Percentiles rank a stretch among this genome's conserved stretches.
Conservation (phyloP, 1,140 invertebrate genomes). For the Stenopsyche tienmushanensis region DNA sequence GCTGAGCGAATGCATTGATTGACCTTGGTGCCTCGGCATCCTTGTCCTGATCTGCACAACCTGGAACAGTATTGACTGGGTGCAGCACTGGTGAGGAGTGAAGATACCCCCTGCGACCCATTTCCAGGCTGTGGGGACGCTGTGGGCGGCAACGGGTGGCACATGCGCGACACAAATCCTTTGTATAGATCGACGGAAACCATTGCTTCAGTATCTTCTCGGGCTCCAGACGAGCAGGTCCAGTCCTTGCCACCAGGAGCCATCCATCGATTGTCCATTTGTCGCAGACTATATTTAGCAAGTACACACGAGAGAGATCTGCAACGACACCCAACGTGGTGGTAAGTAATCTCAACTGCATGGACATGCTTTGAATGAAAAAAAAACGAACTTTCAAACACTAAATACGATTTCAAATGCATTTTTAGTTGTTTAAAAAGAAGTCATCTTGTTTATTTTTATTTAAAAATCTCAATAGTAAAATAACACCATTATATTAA, state of each 20-base stretch:
- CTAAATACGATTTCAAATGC: too few species aligned
- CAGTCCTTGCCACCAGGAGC: not conserved
- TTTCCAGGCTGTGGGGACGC: not conserved
- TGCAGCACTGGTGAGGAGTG: constrained; percentile 2
- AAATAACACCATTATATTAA: too few species aligned
- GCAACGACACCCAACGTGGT: too few species aligned
- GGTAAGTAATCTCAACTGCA: too few species aligned
- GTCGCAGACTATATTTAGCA: not conserved
- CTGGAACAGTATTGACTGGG: not conserved
- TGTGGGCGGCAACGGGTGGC: not conserved
- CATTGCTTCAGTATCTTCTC: not conserved
- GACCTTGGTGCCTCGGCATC: not conserved
- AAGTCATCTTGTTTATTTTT: too few species aligned
- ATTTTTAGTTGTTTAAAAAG: too few species aligned
- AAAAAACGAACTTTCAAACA: too few species aligned
- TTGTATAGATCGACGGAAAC: constrained; percentile 2
- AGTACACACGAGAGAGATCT: not conserved
- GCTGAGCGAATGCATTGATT: not conserved
- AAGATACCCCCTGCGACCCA: not conserved
- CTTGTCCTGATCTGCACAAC: not conserved
- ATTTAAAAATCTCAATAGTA: too few species aligned
- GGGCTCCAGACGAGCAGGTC: not conserved
- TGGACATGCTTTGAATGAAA: too few species aligned
- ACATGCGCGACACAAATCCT: not conserved
- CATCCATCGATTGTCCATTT: not conserved